Percentiles rank a stretch among this genome's conserved stretches.
These are phyloP conservation scores for Caenorhabditis auriculariae DNA, from an alignment of 2,888 invertebrate species.

Conservation along the genomic window DNA sequence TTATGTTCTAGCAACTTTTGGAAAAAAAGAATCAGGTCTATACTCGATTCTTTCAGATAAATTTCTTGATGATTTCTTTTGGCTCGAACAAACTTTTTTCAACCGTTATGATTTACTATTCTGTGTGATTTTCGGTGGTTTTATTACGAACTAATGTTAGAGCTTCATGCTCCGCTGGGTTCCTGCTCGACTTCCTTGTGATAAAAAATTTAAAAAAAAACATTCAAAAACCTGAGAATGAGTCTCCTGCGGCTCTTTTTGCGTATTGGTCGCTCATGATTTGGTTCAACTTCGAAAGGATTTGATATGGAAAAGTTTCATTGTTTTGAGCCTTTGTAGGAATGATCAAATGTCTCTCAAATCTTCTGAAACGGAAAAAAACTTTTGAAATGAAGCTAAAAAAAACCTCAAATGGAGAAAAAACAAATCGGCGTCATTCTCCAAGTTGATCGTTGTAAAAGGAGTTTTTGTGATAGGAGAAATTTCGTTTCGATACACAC, in stretches of 20 bases:
- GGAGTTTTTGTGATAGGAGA: not conserved
- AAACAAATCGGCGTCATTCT: constrained; percentile 15
- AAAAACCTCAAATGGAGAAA: constrained; percentile 30
- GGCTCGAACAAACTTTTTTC: too few species aligned
- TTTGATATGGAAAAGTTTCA: too few species aligned
- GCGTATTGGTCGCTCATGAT: constrained; percentile 17
- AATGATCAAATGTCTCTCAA: constrained; percentile 22
- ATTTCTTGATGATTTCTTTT: too few species aligned
- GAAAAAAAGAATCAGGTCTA: not conserved
- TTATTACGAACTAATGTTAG: too few species aligned
- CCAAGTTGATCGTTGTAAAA: constrained; percentile 21
- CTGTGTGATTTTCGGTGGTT: too few species aligned
- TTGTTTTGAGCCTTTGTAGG: constrained; percentile 17
- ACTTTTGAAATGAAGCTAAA: too few species aligned
- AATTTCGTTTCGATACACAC: constrained; percentile 25
- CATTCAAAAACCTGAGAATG: constrained; percentile 10
- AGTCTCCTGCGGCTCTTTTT: constrained; percentile 9
- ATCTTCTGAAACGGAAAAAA: constrained; percentile 29
- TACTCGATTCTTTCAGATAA: too few species aligned
- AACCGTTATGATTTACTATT: too few species aligned
- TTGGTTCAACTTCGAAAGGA: too few species aligned
- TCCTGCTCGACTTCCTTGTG: too few species aligned
- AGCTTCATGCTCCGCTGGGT: too few species aligned
- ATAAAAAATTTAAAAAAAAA: too few species aligned
- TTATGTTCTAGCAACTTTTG: not conserved